phyloP scores from a whole-genome alignment of 1,140 invertebrate genomes.

The Pararge aegeria region DNA sequence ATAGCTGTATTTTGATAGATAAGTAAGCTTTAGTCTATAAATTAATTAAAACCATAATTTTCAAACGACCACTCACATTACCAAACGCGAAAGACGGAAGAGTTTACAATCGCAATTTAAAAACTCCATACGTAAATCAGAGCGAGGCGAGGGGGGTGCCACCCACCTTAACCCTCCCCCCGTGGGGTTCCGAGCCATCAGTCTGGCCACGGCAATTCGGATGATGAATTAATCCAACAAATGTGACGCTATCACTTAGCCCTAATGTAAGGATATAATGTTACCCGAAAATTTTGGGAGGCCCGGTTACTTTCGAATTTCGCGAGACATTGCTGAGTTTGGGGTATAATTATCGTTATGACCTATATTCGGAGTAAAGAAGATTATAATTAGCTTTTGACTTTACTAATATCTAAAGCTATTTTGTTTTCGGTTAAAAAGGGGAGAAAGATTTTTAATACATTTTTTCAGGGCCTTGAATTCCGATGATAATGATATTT shows the following conservation, averaged over 20 bases:
- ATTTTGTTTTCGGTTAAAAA: too few relatives aligned
- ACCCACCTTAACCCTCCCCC: constrained; percentile 27
- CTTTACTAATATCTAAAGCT: too few relatives aligned
- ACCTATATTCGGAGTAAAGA: not conserved
- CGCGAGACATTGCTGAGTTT: constrained; percentile 1
- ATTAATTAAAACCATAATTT: not conserved
- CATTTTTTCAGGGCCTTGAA: too few relatives aligned
- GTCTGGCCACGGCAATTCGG: constrained; percentile 77
- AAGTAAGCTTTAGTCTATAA: not conserved
- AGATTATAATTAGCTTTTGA: too few relatives aligned
- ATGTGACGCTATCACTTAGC: constrained; percentile 79
- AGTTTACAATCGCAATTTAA: constrained; percentile 43
- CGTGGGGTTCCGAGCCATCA: constrained; percentile 71
- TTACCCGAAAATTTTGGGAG: constrained; percentile 65
- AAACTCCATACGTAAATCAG: constrained; percentile 53
- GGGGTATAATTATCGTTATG: not conserved
- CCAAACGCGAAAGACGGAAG: constrained; percentile 7
- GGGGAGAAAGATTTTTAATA: too few relatives aligned
- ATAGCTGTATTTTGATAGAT: not conserved
- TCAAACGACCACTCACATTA: not conserved
- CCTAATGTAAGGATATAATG: constrained; percentile 78
- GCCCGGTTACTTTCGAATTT: constrained; percentile 17
- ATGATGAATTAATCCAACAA: constrained; percentile 79
- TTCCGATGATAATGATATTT: too few relatives aligned
- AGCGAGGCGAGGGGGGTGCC: constrained; percentile 26